A percentile compares a stretch with the other conserved stretches of the same genome.
Conservation (phyloP, 2,113 vertebrate genomes). For the Lichenostomus cassidix region DNA sequence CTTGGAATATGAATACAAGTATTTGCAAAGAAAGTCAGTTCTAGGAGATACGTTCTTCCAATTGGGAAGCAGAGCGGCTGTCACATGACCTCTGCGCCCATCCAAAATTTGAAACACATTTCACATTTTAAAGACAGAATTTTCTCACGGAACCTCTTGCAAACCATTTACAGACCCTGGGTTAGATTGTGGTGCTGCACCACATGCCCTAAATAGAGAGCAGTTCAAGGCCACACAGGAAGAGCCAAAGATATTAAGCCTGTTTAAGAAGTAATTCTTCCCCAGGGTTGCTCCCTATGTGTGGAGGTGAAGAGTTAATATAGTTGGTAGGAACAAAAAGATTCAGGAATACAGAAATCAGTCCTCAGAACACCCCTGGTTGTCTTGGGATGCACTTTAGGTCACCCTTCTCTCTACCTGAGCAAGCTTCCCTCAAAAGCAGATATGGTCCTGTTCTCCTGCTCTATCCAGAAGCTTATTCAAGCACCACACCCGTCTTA, state of each 20-base stretch:
- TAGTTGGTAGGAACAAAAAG: not conserved
- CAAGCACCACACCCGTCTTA: not conserved
- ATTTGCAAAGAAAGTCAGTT: not conserved
- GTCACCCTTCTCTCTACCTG: not conserved
- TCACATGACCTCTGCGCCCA: conserved; percentile 45
- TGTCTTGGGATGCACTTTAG: not conserved
- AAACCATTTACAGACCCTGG: conserved; percentile 61
- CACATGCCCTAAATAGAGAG: conserved; percentile 52
- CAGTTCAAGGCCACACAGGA: conserved; percentile 55
- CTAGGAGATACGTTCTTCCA: not conserved
- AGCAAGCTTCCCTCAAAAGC: not conserved
- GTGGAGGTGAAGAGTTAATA: not conserved
- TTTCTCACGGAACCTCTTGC: conserved; percentile 56
- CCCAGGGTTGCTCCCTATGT: not conserved
- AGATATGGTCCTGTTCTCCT: not conserved
- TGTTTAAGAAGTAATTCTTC: not conserved
- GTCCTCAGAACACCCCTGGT: not conserved
- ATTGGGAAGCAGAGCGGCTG: not conserved
- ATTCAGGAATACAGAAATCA: not conserved
- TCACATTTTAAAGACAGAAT: conserved; percentile 53
- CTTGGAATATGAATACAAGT: not conserved
- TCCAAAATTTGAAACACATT: conserved; percentile 62
- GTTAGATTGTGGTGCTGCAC: conserved; percentile 37
- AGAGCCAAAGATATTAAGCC: conserved; percentile 12
- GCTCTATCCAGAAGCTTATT: not conserved